phyloP scores from a whole-genome alignment of 2,797 vertebrate genomes.

The Sparidentex hasta region DNA sequence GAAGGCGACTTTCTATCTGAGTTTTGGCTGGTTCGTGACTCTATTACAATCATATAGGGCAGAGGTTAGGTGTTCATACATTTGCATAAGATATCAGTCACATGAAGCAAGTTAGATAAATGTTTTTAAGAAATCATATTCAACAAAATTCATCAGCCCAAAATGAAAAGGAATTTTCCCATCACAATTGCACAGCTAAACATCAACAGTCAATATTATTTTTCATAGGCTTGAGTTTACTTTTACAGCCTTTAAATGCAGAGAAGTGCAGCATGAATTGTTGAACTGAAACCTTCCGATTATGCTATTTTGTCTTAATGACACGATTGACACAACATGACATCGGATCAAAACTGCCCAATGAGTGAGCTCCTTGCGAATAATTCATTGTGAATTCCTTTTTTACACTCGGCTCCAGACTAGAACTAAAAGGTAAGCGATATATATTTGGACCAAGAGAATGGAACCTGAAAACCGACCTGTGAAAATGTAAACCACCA shows the following conservation, averaged over 20 bases:
- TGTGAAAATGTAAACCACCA: not conserved
- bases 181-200: not conserved
- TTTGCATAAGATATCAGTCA: too few species aligned
- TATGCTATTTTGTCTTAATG: not conserved
- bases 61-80: too few species aligned
- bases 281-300: not conserved
- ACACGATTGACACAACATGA: not conserved
- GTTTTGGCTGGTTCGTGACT: too few species aligned
- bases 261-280: not conserved
- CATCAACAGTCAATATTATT: not conserved
- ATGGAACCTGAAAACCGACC: not conserved
- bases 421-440: not conserved
- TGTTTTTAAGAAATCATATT: too few species aligned
- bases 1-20: too few species aligned
- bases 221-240: not conserved
- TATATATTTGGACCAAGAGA: not conserved
- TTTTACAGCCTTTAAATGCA: not conserved
- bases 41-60: too few species aligned
- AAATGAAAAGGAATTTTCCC: too few species aligned
- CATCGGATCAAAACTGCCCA: not conserved
- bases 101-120: too few species aligned
- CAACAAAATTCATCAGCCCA: too few species aligned
- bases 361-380: not conserved
- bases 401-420: not conserved
- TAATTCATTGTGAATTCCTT: not conserved